phyloP scores from a whole-genome alignment of 2,113 vertebrate species.

The Oryzias melastigma region DNA sequence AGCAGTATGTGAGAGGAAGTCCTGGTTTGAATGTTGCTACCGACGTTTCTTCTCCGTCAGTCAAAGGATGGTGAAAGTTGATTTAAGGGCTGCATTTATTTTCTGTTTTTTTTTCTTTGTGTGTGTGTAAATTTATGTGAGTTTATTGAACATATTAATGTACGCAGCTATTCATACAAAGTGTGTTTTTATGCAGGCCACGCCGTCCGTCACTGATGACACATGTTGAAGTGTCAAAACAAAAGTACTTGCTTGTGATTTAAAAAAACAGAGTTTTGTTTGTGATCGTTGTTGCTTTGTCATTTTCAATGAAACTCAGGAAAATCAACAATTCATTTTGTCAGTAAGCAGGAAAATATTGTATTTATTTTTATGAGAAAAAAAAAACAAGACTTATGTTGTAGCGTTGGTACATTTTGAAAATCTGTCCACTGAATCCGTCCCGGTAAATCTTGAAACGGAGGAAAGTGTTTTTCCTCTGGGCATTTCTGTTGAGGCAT shows the following conservation, averaged over 20 bases:
- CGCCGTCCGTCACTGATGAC: constrained; percentile 17
- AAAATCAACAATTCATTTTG: constrained; percentile 32
- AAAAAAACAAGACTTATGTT: constrained; percentile 10
- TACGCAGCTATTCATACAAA: constrained; percentile 7
- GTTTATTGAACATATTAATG: constrained; percentile 3
- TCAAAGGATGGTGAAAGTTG: constrained; percentile 7
- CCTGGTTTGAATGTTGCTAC: constrained; percentile 19
- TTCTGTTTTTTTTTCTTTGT: constrained; percentile 23
- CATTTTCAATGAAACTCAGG: constrained; percentile 59
- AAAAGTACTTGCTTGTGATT: constrained; percentile 31
- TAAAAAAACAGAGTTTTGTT: constrained; percentile 6
- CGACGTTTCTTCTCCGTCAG: constrained; percentile 8
- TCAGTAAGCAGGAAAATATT: constrained; percentile 13
- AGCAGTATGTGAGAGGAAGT: constrained; percentile 17
- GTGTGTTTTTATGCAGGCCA: constrained; percentile 25
- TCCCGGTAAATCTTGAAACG: constrained; percentile 36
- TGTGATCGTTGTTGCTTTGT: constrained; percentile 9
- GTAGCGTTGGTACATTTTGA: constrained; percentile 28
- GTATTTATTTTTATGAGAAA: constrained; percentile 24
- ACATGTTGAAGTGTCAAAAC: constrained; percentile 15
- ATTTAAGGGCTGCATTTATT: constrained; percentile 24
- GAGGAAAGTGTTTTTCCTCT: constrained; percentile 38
- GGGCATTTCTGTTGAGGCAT: constrained; percentile 33
- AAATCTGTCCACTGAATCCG: constrained; percentile 16
- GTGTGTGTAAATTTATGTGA: background rate